Base-by-base conservation (phyloP, 1,140 invertebrate species). In the Magallana gigas region DNA sequence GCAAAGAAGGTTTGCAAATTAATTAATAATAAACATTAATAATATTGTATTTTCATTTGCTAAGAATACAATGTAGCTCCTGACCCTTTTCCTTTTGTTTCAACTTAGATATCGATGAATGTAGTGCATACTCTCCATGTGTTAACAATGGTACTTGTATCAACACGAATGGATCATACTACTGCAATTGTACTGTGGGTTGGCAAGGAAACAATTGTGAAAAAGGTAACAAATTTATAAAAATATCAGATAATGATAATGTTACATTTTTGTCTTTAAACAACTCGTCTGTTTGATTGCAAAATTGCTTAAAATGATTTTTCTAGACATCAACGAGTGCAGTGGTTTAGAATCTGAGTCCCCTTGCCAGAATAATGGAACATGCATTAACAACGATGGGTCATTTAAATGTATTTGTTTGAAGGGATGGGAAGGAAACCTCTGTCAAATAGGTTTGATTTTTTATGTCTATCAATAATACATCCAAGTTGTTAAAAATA, bases 181-280 rank as follows among this genome's bases (percentile, higher is more conserved):
- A 88, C 23, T 95, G 94, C 88, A 94, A 96, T 0, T 99, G 98
- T 93, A 96, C 96, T 1, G 92, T 96, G 1, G 98, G 96, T 94
- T 96, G 97, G 80, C 91, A 91, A 88, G 90, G 89, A 8, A 58
- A 84, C 8, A 88, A 86, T 59, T 91, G 91, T 86, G 88, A 90
- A 85, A 88, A 83, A 48, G 93, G 94, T 94, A 88, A 76, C 87
- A 18, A 2, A 64, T 64, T 64, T 18, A 16, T 64, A 4, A 16
- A 14, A 48, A 48, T 48, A 48, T 48, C 36, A 48, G 36, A 48
- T 48, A 48, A 48, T 48, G 36, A 48, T 48, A 48, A 48, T 48
- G 2, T 48, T 23, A 23, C 23, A 23, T 23, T 23, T 23, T 23
- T 48, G 36, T 48, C 36, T 48, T 5, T 48, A 3, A 48, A 48